A percentile compares a stretch with the other conserved stretches of the same genome.
Conservation (phyloP, 2,113 vertebrate genomes). For the Bostrychus sinensis region DNA sequence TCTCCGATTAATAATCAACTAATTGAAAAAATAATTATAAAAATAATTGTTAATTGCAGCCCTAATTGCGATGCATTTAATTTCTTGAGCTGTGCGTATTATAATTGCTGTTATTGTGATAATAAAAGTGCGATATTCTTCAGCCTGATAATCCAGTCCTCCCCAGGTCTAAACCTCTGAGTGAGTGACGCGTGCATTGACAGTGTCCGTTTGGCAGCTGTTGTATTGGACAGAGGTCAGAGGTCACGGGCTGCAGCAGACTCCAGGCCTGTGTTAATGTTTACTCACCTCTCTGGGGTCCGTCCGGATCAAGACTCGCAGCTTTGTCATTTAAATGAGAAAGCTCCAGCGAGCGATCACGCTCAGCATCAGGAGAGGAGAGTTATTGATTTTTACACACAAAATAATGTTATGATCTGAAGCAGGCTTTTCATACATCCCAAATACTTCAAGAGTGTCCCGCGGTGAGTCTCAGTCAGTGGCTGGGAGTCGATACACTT, state of each 20-base stretch:
- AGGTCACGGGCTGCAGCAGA: slow-evolving; percentile 53
- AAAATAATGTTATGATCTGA: neutral
- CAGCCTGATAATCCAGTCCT: no score
- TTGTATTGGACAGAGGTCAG: slow-evolving; percentile 35
- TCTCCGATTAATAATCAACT: no score
- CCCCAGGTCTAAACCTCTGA: neutral
- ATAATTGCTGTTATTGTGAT: no score
- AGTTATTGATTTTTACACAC: neutral
- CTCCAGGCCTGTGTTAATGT: slow-evolving; percentile 14
- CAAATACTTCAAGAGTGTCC: neutral
- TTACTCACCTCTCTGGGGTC: neutral
- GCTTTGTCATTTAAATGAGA: neutral
- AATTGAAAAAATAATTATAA: no score
- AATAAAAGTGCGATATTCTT: no score
- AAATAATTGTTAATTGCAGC: no score
- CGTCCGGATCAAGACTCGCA: neutral
- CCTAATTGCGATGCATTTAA: no score
- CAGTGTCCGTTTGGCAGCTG: slow-evolving; percentile 28
- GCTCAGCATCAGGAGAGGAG: neutral
- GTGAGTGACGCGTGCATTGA: neutral
- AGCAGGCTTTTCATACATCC: neutral
- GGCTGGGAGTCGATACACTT: no score
- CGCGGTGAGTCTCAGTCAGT: no score
- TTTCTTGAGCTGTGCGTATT: no score
- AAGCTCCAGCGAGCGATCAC: neutral